phyloP scores from a whole-genome alignment of 1,140 invertebrate species.

The Nephotettix cincticeps region DNA sequence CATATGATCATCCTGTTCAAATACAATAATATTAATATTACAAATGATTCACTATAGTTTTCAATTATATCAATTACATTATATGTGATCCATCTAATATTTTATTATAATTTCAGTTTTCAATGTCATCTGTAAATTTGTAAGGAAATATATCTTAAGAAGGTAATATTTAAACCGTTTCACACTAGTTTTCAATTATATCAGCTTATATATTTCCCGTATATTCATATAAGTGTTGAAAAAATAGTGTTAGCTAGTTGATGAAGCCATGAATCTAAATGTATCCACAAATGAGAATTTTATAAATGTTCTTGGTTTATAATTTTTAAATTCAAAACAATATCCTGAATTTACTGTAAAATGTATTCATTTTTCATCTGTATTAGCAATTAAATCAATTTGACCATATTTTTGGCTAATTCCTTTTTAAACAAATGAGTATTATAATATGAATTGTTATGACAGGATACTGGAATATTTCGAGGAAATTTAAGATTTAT shows the following conservation, averaged over 20 bases:
- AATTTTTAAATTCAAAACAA: not conserved
- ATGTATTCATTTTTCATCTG: slow-evolving; percentile 3
- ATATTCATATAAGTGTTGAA: not conserved
- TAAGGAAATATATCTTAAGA: not conserved
- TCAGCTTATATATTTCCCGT: not conserved
- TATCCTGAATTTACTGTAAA: not conserved
- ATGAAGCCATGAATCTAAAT: not conserved
- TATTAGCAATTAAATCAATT: not conserved
- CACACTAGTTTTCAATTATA: not conserved
- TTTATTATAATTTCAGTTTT: not conserved
- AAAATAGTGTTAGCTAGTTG: not conserved
- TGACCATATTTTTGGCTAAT: not conserved
- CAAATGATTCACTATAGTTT: no score
- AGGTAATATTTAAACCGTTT: not conserved
- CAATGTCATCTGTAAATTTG: not conserved
- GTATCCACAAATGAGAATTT: slow-evolving; percentile 3
- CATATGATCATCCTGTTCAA: no score
- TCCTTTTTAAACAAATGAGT: not conserved
- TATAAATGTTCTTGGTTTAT: slow-evolving; percentile 15
- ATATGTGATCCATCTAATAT: no score
- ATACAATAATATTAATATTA: no score
- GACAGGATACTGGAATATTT: not conserved
- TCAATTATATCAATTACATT: no score
- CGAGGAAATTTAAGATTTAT: not conserved
- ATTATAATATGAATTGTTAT: not conserved